Percentiles rank a stretch among this genome's conserved stretches.
Evolutionary conservation across 1,140 invertebrate genomes (phyloP).

Genomic region (Pectinophora gossypiella): DNA sequence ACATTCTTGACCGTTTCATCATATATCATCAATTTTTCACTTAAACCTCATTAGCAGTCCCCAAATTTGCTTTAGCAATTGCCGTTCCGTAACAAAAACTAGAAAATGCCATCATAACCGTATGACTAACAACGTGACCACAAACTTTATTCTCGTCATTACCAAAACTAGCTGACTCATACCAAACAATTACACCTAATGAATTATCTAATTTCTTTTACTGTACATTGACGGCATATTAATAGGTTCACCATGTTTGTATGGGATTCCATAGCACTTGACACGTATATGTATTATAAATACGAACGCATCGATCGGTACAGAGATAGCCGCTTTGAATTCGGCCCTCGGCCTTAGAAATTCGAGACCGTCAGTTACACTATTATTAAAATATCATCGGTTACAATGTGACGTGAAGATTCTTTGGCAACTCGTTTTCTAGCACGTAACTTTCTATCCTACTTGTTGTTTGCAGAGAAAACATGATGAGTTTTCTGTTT

Average conservation of each 20-base stretch:
- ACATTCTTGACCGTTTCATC: no score
- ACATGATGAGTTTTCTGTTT: no score
- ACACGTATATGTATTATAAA: not conserved
- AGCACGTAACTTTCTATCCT: no score
- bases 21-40: not conserved
- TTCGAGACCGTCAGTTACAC: constrained; percentile 1
- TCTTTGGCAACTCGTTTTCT: no score
- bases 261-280: constrained; percentile 13
- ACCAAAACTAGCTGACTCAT: constrained; percentile 42
- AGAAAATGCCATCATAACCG: constrained; percentile 14
- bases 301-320: not conserved
- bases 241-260: constrained; percentile 20
- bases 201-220: constrained; percentile 57
- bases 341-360: not conserved
- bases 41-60: not conserved
- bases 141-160: constrained; percentile 6
- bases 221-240: constrained; percentile 32
- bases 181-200: constrained; percentile 56
- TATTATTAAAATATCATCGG: not conserved
- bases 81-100: not conserved
- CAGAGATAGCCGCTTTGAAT: not conserved
- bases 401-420: not conserved
- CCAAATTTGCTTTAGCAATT: not conserved
- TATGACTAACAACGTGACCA: constrained; percentile 1
- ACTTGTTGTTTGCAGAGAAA: no score